phyloP scores from a whole-genome alignment of 2,888 invertebrate species.

The Drosophila anceps region DNA sequence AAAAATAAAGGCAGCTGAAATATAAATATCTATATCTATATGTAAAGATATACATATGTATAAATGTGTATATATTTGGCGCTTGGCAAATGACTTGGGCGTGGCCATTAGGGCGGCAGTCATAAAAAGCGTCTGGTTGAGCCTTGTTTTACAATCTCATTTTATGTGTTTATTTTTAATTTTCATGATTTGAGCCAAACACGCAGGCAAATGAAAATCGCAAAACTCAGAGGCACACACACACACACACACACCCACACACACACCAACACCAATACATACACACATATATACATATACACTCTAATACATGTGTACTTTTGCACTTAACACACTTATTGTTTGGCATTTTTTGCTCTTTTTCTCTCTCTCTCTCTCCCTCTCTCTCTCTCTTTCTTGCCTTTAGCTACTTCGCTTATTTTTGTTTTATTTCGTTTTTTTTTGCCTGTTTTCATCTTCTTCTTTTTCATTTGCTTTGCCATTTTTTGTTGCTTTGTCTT shows the following conservation, averaged over 20 bases:
- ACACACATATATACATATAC: conserved; percentile 12
- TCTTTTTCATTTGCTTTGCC: conserved; percentile 33
- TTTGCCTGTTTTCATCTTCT: conserved; percentile 35
- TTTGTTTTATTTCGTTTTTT: conserved; percentile 58
- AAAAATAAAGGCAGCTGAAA: conserved; percentile 25
- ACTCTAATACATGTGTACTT: conserved; percentile 66
- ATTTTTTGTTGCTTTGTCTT: conserved; percentile 35
- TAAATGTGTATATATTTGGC: not conserved
- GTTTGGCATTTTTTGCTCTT: conserved; percentile 53
- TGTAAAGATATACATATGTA: not conserved
- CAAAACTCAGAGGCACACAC: conserved; percentile 32
- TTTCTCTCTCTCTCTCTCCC: not conserved
- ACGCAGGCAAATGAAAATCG: conserved; percentile 58
- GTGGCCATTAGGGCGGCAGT: conserved; percentile 20
- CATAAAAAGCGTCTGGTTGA: conserved; percentile 47
- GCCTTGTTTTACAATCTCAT: conserved; percentile 64
- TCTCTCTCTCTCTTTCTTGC: conserved; percentile 12
- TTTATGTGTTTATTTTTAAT: conserved; percentile 78
- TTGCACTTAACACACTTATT: conserved; percentile 76
- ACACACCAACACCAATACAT: not conserved
- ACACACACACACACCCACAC: conserved; percentile 8
- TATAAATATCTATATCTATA: not conserved
- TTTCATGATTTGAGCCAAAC: conserved; percentile 66
- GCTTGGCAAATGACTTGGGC: conserved; percentile 19
- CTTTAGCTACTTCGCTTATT: conserved; percentile 58